Conservation (phyloP, 2,113 vertebrate species). For the Arizona elegans region DNA sequence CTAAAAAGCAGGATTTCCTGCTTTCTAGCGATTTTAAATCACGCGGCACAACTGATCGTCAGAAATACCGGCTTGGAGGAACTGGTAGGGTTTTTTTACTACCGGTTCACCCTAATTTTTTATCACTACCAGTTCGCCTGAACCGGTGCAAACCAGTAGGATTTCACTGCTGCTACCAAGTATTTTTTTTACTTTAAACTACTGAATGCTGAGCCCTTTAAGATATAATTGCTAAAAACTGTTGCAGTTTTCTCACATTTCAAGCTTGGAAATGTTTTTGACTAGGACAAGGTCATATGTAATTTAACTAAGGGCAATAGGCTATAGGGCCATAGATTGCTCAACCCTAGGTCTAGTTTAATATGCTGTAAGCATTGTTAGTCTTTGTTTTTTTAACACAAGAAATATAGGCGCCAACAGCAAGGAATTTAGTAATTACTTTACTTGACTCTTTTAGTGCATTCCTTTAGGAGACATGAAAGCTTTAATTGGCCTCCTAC, state of each 20-base stretch:
- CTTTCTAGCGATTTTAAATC: too few species aligned
- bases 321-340: not conserved
- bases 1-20: too few species aligned
- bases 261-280: not conserved
- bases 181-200: not conserved
- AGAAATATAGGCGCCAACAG: not conserved
- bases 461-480: not conserved
- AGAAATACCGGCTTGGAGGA: too few species aligned
- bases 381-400: not conserved
- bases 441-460: not conserved
- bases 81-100: too few species aligned
- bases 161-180: not conserved
- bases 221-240: not conserved
- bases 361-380: not conserved
- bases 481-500: not conserved
- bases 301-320: not conserved
- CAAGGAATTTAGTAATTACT: not conserved
- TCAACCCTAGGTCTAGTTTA: not conserved
- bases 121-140: too few species aligned
- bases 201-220: not conserved
- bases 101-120: too few species aligned
- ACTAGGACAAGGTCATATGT: not conserved
- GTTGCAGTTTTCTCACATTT: not conserved
- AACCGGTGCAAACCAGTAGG: too few species aligned
- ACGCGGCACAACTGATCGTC: too few species aligned